Evolutionary conservation across 2,797 vertebrate genomes (phyloP).

Genomic region (Echiichthys vipera): DNA sequence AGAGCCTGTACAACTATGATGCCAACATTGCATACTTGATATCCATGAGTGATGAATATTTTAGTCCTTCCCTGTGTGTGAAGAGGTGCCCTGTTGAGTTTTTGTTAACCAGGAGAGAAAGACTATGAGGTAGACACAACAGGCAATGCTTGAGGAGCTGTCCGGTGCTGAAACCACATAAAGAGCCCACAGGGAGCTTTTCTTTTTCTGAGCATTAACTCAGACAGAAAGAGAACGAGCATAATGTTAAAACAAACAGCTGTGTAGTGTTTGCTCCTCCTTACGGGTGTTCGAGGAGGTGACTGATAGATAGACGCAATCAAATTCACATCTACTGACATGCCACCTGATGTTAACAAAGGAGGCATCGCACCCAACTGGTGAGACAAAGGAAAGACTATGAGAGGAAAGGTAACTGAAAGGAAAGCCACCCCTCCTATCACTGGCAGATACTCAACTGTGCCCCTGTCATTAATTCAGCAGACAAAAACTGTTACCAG

Average conservation of each 20-base stretch:
- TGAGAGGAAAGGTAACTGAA: constrained; percentile 31
- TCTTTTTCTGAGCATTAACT: constrained; percentile 51
- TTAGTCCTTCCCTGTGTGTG: constrained; percentile 1
- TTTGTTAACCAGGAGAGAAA: constrained; percentile 23
- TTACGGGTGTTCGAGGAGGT: constrained; percentile 32
- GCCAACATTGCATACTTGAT: constrained; percentile 36
- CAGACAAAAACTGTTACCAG: constrained; percentile 81
- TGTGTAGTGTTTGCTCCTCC: constrained; percentile 42
- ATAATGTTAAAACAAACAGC: constrained; percentile 64
- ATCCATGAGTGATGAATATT: constrained; percentile 28
- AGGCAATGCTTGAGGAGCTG: constrained; percentile 58
- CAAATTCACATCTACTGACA: constrained; percentile 46
- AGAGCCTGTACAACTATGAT: constrained; percentile 43
- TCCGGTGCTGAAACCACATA: constrained; percentile 73
- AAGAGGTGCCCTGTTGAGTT: constrained; percentile 26
- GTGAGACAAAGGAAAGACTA: constrained; percentile 63
- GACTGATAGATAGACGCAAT: constrained; percentile 48
- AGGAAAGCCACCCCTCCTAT: constrained; percentile 49
- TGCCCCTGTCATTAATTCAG: constrained; percentile 74
- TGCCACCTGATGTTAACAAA: constrained; percentile 63
- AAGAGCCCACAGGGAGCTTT: constrained; percentile 37
- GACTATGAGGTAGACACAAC: constrained; percentile 6
- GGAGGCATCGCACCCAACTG: constrained; percentile 34
- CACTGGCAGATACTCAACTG: constrained; percentile 45
- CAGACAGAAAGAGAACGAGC: constrained; percentile 29